These are phyloP conservation scores for Incurvaria masculella DNA, from an alignment of 2,888 invertebrate genomes.

Conservation along the genomic window DNA sequence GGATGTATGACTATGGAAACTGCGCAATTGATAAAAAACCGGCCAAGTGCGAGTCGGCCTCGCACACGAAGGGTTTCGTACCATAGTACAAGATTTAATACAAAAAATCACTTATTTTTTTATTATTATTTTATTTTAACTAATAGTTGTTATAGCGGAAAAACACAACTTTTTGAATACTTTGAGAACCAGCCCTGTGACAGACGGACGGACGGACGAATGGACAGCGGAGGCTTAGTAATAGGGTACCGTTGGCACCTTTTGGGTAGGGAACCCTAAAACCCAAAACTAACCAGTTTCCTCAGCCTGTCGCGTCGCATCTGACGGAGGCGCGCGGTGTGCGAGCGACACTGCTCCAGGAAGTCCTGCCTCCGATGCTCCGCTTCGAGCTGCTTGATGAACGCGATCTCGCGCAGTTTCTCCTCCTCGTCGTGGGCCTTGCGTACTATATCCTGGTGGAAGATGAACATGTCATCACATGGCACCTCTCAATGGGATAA, in stretches of 20 bases:
- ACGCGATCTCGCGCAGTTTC: constrained; percentile 94
- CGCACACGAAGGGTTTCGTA: no score
- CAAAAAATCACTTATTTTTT: no score
- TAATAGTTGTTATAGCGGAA: background rate
- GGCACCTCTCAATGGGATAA: no score
- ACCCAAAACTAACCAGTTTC: constrained; percentile 40
- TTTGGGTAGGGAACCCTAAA: background rate
- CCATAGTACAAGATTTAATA: no score
- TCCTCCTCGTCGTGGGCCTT: constrained; percentile 98
- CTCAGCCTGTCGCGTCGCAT: constrained; percentile 84
- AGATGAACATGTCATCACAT: no score
- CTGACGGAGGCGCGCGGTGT: constrained; percentile 69
- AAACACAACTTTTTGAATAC: background rate
- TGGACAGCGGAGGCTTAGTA: no score
- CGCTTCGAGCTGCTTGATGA: constrained; percentile 94
- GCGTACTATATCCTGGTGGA: constrained; percentile 69
- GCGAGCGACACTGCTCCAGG: constrained; percentile 75
- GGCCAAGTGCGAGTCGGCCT: no score
- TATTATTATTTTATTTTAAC: no score
- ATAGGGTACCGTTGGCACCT: no score
- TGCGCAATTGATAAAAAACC: no score
- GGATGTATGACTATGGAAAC: no score
- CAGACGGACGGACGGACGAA: no score
- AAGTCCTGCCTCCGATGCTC: constrained; percentile 93
- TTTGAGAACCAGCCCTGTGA: background rate